Evolutionary conservation across 2,797 vertebrate genomes (phyloP).

Genomic region (Lophius americanus): DNA sequence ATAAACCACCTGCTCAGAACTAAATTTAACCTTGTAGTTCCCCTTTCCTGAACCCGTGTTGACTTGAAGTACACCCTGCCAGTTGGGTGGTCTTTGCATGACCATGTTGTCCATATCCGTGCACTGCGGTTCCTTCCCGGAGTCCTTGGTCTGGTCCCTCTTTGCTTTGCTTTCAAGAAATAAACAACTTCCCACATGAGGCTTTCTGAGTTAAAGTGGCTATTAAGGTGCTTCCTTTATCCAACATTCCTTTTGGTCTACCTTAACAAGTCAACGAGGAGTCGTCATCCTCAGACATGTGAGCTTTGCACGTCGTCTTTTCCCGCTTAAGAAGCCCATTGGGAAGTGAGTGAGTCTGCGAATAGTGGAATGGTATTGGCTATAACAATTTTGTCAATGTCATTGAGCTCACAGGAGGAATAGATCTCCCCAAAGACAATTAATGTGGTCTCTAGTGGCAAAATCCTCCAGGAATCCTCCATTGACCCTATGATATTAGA

Average conservation of each 20-base stretch:
- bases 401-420: slow-evolving; percentile 43
- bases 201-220: slow-evolving; percentile 27
- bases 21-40: not conserved
- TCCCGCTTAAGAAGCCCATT: slow-evolving; percentile 28
- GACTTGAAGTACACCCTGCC: slow-evolving; percentile 11
- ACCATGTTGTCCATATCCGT: slow-evolving; percentile 28
- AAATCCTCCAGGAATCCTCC: slow-evolving; percentile 43
- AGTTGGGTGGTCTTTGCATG: slow-evolving; percentile 27
- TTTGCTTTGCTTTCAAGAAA: slow-evolving; percentile 24
- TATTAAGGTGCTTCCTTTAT: slow-evolving; percentile 57
- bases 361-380: slow-evolving; percentile 35
- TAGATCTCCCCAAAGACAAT: slow-evolving; percentile 19
- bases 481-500: slow-evolving; percentile 36
- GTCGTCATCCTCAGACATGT: slow-evolving; percentile 9
- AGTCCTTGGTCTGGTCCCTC: slow-evolving; percentile 22
- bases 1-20: not conserved
- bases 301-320: slow-evolving; percentile 57
- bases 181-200: slow-evolving; percentile 12
- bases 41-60: slow-evolving; percentile 1
- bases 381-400: slow-evolving; percentile 38
- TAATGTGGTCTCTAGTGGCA: slow-evolving; percentile 18
- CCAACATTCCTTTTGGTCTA: slow-evolving; percentile 29
- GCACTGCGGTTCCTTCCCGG: slow-evolving; percentile 36
- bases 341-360: slow-evolving; percentile 11
- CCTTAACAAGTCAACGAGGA: slow-evolving; percentile 15